A percentile compares a stretch with the other conserved stretches of the same genome.
Evolutionary conservation across 1,140 invertebrate genomes (phyloP).

Genomic region (Euglossa dilemma): DNA sequence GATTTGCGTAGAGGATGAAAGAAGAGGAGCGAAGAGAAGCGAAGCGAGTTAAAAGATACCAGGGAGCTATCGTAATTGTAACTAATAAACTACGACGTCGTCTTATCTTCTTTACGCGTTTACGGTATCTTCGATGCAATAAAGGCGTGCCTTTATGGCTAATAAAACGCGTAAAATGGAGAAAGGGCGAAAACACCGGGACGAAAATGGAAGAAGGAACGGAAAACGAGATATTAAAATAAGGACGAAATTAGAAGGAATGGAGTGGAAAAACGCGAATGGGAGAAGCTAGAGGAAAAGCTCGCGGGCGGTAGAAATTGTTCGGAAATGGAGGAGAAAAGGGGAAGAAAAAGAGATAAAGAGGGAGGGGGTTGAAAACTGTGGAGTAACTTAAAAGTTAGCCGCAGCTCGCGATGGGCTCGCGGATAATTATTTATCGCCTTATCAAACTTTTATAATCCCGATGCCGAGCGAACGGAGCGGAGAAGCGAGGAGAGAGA

Average conservation of each 20-base stretch:
- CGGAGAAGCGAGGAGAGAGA: neutral
- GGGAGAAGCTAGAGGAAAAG: neutral
- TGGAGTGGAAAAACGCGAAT: slow-evolving; percentile 6
- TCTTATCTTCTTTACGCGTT: neutral
- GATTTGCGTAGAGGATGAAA: neutral
- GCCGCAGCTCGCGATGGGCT: slow-evolving; percentile 64
- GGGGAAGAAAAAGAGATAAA: neutral
- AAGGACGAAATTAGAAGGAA: neutral
- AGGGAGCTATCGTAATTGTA: neutral
- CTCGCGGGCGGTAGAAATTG: neutral
- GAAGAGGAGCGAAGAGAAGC: neutral
- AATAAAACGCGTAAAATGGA: neutral
- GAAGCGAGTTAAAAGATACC: too few relatives aligned
- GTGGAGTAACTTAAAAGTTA: slow-evolving; percentile 71
- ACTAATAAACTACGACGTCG: neutral
- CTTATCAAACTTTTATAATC: slow-evolving; percentile 80
- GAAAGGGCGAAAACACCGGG: neutral
- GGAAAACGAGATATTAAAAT: neutral
- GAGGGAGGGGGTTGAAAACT: slow-evolving; percentile 46
- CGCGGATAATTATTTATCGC: slow-evolving; percentile 79
- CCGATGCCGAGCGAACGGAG: slow-evolving; percentile 54
- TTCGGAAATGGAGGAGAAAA: neutral
- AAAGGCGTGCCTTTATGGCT: neutral
- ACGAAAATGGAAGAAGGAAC: neutral
- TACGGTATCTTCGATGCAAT: neutral